phyloP scores from a whole-genome alignment of 2,113 vertebrate species.

The Ciconia stormi region DNA sequence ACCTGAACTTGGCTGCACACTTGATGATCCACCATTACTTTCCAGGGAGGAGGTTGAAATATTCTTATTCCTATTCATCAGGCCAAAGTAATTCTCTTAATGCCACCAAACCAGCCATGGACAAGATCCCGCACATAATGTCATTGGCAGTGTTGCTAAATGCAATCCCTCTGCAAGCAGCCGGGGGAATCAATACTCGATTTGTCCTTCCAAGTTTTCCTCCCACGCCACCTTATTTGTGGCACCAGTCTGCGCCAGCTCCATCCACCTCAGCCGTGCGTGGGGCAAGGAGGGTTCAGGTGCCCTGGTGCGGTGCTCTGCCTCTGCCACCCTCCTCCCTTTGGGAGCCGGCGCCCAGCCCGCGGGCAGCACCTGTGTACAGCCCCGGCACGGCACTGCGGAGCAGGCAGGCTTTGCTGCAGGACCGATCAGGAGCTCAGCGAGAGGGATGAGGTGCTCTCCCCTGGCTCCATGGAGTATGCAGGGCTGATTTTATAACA shows the following conservation, averaged over 20 bases:
- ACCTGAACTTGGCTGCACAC: constrained; percentile 40
- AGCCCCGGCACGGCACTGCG: background rate
- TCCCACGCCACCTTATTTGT: background rate
- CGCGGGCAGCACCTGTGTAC: background rate
- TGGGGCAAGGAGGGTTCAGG: background rate
- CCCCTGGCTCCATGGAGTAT: background rate
- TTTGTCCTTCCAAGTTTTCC: constrained; percentile 60
- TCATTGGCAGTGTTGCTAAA: constrained; percentile 63
- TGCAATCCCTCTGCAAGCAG: constrained; percentile 73
- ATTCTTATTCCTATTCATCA: constrained; percentile 73
- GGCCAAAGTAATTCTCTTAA: constrained; percentile 74
- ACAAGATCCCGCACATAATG: constrained; percentile 72
- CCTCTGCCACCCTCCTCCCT: background rate
- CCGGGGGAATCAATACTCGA: constrained; percentile 21
- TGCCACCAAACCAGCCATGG: constrained; percentile 56
- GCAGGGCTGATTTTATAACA: constrained; percentile 30
- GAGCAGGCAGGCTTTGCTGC: background rate
- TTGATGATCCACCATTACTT: constrained; percentile 59
- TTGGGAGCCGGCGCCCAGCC: background rate
- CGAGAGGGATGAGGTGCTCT: background rate
- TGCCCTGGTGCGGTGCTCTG: background rate
- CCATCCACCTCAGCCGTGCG: background rate
- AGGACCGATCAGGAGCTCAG: background rate
- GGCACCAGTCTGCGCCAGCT: background rate
- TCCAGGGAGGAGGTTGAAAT: constrained; percentile 61